Evolutionary conservation across 2,888 invertebrate genomes (phyloP), one percentile per base, ranked within the genome.

Genomic region (Creontiades dilutus): DNA sequence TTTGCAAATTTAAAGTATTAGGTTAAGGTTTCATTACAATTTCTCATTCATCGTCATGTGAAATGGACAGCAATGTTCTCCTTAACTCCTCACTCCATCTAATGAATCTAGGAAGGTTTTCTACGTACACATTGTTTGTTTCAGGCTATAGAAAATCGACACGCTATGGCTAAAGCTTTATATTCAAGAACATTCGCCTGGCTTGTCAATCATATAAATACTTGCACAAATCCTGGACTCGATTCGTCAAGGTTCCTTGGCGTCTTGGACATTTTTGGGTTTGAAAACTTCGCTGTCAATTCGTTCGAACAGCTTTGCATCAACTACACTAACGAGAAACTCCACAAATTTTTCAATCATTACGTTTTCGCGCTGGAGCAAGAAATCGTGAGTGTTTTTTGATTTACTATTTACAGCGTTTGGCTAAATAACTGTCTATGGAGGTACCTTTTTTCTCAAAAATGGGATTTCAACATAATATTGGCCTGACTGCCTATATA

Each of bases 321-420:
- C 91, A 98, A 98, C 94, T 98, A 98, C 93, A 97, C 98, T 0
- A 98, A 98, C 93, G 98, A 98, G 93, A 98, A 98, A 93, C 94
- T 98, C 55, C 98, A 98, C 93, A 97, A 97, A 94, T 98, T 98
- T 94, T 99, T 99, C 94, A 98, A 98, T 94, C 98, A 98, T 93
- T 98, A 98, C 93, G 98, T 99, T 46, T 98, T 99, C 93, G 97
- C 98, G 0, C 93, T 98, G 91, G 98, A 99, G 93, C 98, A 98
- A 93, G 97, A 98, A 94, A 96, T 97, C 93, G 98, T 98, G 94
- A 96, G 97, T 95, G 19, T 89, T 37, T 37, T 37, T 37, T 7
- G 2, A 37, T 37, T 37, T 37, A 37, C 37, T 4, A 47, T 37
- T 37, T 37, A 37, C 7, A 37, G 37, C 37, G 37, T 37, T 37